Base-by-base conservation (phyloP, 1,140 invertebrate species). In the Pemphigus obesinymphae region DNA sequence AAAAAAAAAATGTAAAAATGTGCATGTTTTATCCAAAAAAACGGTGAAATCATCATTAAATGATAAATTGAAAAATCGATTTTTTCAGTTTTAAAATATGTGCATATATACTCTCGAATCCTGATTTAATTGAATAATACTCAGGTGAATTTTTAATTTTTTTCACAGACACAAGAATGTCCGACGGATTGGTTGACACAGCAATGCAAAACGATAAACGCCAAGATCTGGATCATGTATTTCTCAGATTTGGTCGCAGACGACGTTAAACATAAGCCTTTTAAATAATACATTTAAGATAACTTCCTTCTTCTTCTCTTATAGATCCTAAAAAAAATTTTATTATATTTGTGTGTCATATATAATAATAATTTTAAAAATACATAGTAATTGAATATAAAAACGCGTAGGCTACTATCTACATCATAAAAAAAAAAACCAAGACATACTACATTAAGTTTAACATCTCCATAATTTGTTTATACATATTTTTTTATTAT, bases 201-300 rank as follows among this genome's bases (percentile, higher is more conserved):
- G 76, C 76, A 29, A 61, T 80, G 50, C 76, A 80, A 63, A 80
- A 80, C 58, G 91, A 91, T 73, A 94, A 94, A 86, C 89, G 93
- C 78, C 92, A 94, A 86, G 93, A 94, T 86, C 91, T 93, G 43
- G 92, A 94, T 82, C 93, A 94, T 87, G 92, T 93, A 72, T 94
- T 94, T 87, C 89, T 94, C 68, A 91, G 92, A 85, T 94, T 94
- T 85, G 93, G 93, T 53, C 90, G 91, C 86, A 89, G 92, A 85
- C 89, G 89, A 70, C 81, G 82, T 83, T 83, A 63, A 78, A 48
- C 37, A n/a, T 7, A 8, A 29, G 2, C 2, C 11, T 15, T 37
- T 58, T 58, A 23, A 23, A 55, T 58, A 55, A 78, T 37, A 78
- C 45, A 45, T 37, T 43, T 80, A 80, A 80, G 76, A 80, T 61